phyloP scores from a whole-genome alignment of 1,140 invertebrate species.

The Schlechtendalia chinensis region DNA sequence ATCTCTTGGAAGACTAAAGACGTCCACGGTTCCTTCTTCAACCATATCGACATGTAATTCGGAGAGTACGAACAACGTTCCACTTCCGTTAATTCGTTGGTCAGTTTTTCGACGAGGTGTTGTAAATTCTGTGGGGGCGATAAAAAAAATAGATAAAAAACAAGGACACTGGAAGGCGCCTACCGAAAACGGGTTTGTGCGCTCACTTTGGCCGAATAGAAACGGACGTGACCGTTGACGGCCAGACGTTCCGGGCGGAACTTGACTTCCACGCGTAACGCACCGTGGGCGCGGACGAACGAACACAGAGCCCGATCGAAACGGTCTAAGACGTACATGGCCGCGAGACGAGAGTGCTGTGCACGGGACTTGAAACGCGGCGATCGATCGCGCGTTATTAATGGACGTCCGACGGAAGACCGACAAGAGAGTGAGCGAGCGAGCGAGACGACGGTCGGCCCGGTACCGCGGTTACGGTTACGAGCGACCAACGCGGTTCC shows the following conservation, averaged over 20 bases:
- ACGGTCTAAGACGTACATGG: not conserved
- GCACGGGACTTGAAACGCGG: no score
- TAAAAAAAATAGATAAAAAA: not conserved
- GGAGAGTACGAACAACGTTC: not conserved
- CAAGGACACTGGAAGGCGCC: no score
- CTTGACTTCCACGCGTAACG: not conserved
- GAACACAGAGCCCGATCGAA: not conserved
- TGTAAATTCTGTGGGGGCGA: slow-evolving; percentile 11
- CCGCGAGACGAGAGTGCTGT: no score
- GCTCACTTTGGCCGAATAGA: slow-evolving; percentile 18
- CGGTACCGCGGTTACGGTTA: not conserved
- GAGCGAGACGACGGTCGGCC: no score
- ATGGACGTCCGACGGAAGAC: no score
- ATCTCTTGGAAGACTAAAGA: not conserved
- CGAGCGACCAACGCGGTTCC: not conserved
- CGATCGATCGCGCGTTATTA: no score
- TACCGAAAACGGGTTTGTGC: no score
- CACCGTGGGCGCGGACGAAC: not conserved
- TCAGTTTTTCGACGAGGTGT: not conserved
- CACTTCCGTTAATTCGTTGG: not conserved
- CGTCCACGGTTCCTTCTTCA: slow-evolving; percentile 24
- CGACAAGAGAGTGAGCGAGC: no score
- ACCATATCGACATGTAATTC: slow-evolving; percentile 26
- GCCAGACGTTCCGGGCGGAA: not conserved
- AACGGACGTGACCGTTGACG: slow-evolving; percentile 10